phyloP scores from a whole-genome alignment of 2,888 invertebrate species.

The Drepana falcataria region DNA sequence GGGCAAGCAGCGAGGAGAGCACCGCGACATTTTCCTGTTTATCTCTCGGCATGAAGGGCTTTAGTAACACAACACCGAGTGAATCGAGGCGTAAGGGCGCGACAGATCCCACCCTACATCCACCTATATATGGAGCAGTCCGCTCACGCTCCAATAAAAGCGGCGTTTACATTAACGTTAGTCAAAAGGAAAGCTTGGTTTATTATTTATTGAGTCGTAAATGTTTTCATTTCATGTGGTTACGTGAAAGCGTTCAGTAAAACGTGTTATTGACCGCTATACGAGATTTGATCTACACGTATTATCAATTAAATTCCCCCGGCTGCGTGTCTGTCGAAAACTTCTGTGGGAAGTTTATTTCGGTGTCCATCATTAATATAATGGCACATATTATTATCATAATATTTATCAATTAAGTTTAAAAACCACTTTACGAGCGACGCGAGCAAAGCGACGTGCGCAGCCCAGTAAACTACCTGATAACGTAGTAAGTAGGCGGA shows the following conservation, averaged over 20 bases:
- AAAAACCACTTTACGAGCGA: no score
- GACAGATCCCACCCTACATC: conserved; percentile 33
- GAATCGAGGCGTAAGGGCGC: conserved; percentile 41
- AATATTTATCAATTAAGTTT: no score
- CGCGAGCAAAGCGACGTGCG: no score
- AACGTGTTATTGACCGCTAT: not conserved
- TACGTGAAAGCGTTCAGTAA: conserved; percentile 18
- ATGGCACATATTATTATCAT: no score
- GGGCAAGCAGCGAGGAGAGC: conserved; percentile 18
- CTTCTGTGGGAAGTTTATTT: no score
- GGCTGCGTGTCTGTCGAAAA: no score
- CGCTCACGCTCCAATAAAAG: conserved; percentile 21
- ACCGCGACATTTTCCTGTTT: conserved; percentile 47
- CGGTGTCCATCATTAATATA: no score
- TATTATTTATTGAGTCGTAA: conserved; percentile 29
- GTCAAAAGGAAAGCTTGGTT: conserved; percentile 29
- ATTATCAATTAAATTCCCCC: no score
- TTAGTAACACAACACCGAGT: conserved; percentile 40
- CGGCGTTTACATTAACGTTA: conserved; percentile 18
- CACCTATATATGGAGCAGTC: conserved; percentile 7
- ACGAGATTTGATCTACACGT: not conserved
- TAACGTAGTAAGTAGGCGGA: no score
- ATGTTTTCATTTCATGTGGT: conserved; percentile 24
- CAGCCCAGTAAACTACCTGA: no score
- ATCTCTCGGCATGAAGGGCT: conserved; percentile 29